Base-by-base conservation (phyloP, 1,140 invertebrate species). In the Chironomus tepperi region DNA sequence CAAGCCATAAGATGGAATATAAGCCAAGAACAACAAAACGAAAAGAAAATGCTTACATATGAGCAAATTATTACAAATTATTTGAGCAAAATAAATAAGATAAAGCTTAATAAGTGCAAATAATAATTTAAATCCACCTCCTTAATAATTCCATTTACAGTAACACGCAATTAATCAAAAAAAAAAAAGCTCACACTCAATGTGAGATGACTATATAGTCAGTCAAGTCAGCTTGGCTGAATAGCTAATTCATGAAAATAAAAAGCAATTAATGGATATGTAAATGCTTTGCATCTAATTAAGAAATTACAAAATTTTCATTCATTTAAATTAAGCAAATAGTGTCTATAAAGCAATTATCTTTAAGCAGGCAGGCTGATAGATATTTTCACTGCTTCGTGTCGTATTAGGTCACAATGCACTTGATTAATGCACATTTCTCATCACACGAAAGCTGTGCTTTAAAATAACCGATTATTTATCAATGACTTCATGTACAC, bases 81-180 rank as follows among this genome's bases (percentile, higher is more conserved):
- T 34, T 34, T 34, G n/a, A n/a, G n/a, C n/a, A 34, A 2, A 2
- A 2, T 34, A 34, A 34, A 34, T 2, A 34, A 34, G 24, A 2
- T 34, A 34, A 34, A 34, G 24, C 24, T 34, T 34, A 34, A 34
- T 34, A 34, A 34, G 24, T 34, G 24, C 5, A 34, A 34, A 34
- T 34, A 34, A 34, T 34, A 34, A 34, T 34, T n/a, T 15, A 57
- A 57, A n/a, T 57, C 47, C 47, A 57, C 47, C 47, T 57, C 47
- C 12, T 57, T 57, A 12, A 57, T 57, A n/a, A 57, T n/a, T 15
- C 47, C 47, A 57, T 57, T n/a, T n/a, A 57, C n/a, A n/a, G 47
- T 15, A 15, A 57, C n/a, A 57, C 47, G 47, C 47, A 57, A 57
- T 57, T 57, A 57, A 57, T 57, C 47, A 57, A 57, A 57, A 57